Evolutionary conservation across 2,113 vertebrate genomes (phyloP).

Genomic region (Cisticola juncidis): DNA sequence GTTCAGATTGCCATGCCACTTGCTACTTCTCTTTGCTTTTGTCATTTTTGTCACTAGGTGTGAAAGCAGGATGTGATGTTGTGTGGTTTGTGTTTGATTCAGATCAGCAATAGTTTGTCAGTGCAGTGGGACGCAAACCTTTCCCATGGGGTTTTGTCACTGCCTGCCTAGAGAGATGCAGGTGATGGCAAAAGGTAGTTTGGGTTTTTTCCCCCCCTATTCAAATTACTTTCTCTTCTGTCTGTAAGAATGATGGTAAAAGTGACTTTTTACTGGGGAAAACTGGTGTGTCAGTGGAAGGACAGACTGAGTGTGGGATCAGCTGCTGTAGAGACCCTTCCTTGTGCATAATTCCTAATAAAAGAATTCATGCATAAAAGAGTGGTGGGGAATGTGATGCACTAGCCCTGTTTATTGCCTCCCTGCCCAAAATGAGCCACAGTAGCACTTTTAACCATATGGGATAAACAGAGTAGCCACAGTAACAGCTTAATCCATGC

Average conservation of each 20-base stretch:
- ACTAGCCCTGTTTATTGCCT: background rate
- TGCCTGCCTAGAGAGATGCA: background rate
- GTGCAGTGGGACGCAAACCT: background rate
- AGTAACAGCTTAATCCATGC: background rate
- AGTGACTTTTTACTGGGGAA: background rate
- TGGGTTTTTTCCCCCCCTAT: rapidly evolving
- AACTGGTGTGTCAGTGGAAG: background rate
- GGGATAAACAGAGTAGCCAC: background rate
- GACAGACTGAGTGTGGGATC: background rate
- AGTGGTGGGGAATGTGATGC: rapidly evolving
- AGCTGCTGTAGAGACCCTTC: background rate
- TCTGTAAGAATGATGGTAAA: background rate
- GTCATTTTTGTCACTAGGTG: background rate
- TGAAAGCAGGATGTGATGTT: background rate
- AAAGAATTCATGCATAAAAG: no score
- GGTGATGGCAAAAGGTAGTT: background rate
- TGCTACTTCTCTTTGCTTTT: background rate
- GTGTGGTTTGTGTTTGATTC: background rate
- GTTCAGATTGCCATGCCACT: background rate
- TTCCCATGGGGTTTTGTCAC: background rate
- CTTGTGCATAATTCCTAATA: no score
- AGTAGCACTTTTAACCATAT: background rate
- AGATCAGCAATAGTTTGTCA: background rate
- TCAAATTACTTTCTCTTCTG: background rate
- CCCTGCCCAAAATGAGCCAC: background rate